Evolutionary conservation across 1,140 invertebrate genomes (phyloP), one percentile per base, ranked within the genome.

Genomic region (Pararge aegeria): DNA sequence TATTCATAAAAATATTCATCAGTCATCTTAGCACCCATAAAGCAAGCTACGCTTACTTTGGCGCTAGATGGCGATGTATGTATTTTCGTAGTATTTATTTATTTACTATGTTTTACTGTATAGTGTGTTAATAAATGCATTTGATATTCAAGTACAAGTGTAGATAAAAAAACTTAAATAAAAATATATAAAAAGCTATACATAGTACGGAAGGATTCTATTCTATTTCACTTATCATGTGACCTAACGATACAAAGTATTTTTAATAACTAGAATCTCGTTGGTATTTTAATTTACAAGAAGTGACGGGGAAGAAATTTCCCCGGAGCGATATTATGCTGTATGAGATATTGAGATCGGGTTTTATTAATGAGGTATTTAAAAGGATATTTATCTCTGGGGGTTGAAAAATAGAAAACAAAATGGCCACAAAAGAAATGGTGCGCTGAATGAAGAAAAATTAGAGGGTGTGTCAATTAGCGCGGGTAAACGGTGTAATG

Each of bases 381-480:
- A 5, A 40, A n/a, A n/a, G 4, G 13, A 37, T 3, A 13, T 21
- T 46, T 46, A 21, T 10, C 19, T 46, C 21, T 21, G 15, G 21
- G 16, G 49, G 10, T n/a, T 37, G 2, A 12, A 10, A 2, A 5
- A 5, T 12, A 6, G 16, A 42, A 42, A 16, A 42, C 7, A 42
- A 1, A 42, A 5, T n/a, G 9, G 1, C 15, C 16, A n/a, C 30
- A 37, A 38, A 29, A 61, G 19, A 49, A 61, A 53, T 13, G 29
- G 18, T 20, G 27, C 46, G 10, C 15, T 53, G 34, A 60, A 60
- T 53, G 50, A 60, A 49, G 49, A 54, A 61, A 49, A 48, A 61
- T 54, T 27, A 54, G 19, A 29, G 40, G 27, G 38, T 21, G 16
- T 61, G 58, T 54, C 58, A 54, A 61, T 61, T 61, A 61, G 58